phyloP scores from a whole-genome alignment of 2,888 invertebrate genomes.

The Pyrgus malvae region DNA sequence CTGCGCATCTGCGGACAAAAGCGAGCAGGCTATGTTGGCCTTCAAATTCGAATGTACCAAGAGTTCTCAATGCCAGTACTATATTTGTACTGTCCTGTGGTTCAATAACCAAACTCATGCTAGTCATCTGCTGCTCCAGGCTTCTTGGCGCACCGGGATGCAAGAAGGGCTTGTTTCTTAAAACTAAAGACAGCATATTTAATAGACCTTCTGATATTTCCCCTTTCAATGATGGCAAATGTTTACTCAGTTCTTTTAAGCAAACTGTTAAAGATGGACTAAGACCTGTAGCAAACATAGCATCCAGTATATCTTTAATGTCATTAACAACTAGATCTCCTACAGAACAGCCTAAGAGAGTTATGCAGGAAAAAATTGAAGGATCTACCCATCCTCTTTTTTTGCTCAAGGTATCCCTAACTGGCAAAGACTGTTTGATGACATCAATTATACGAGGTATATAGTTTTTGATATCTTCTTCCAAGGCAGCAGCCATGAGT shows the following conservation, averaged over 20 bases:
- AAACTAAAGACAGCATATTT: slow-evolving; percentile 93
- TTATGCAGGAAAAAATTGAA: slow-evolving; percentile 96
- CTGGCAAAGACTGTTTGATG: slow-evolving; percentile 88
- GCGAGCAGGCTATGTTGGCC: slow-evolving; percentile 92
- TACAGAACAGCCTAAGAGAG: slow-evolving; percentile 93
- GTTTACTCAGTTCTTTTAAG: slow-evolving; percentile 92
- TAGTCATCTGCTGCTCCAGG: slow-evolving; percentile 74
- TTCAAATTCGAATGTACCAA: slow-evolving; percentile 95
- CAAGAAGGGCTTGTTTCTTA: slow-evolving; percentile 92
- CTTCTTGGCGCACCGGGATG: slow-evolving; percentile 91
- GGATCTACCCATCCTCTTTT: slow-evolving; percentile 90
- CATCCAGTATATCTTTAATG: slow-evolving; percentile 92
- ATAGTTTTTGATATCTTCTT: slow-evolving; percentile 89
- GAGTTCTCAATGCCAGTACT: slow-evolving; percentile 94
- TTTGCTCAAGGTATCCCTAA: slow-evolving; percentile 89
- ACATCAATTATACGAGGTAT: slow-evolving; percentile 93
- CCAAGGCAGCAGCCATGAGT: slow-evolving; percentile 93
- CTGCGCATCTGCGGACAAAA: slow-evolving; percentile 96
- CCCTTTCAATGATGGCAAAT: slow-evolving; percentile 92
- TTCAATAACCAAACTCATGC: slow-evolving; percentile 74
- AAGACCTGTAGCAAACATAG: slow-evolving; percentile 95
- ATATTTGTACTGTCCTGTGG: slow-evolving; percentile 90
- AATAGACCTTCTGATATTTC: slow-evolving; percentile 96
- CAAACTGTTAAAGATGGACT: slow-evolving; percentile 95
- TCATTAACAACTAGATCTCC: slow-evolving; percentile 89